These are phyloP conservation scores for Taxidea taxus DNA, from an alignment of 2,113 vertebrate genomes.

Conservation along the genomic window DNA sequence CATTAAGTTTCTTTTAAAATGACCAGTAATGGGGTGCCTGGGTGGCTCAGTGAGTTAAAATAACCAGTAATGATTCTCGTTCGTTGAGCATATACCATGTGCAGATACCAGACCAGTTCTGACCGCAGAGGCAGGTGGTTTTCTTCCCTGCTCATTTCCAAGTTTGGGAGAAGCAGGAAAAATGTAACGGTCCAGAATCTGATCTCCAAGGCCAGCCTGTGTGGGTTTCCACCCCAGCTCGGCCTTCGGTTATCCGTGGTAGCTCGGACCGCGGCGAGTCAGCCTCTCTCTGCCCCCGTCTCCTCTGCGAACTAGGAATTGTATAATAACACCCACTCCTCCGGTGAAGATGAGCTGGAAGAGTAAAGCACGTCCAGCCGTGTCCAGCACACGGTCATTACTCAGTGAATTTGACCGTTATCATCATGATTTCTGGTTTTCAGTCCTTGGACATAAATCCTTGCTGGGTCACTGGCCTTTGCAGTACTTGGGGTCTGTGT, in stretches of 20 bases:
- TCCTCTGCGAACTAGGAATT: not conserved
- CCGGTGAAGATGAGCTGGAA: not conserved
- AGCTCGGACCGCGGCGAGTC: not conserved
- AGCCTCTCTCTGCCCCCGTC: not conserved
- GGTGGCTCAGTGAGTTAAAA: not conserved
- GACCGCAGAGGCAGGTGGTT: not conserved
- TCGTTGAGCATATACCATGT: not conserved
- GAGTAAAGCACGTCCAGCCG: not conserved
- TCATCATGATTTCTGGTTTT: not conserved
- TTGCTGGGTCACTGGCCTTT: not conserved
- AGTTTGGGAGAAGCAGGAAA: not conserved
- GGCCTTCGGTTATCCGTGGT: not conserved
- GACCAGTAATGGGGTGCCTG: not conserved
- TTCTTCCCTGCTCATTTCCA: not conserved
- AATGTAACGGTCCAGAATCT: not conserved
- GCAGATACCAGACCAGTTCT: not conserved
- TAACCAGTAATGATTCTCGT: not conserved
- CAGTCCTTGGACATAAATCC: not conserved
- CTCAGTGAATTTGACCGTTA: not conserved
- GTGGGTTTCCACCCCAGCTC: not conserved
- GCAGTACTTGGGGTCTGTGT: not conserved
- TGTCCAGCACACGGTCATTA: not conserved
- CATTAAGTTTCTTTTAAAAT: not conserved
- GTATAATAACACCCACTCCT: not conserved
- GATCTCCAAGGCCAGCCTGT: not conserved